Conservation (phyloP, 2,797 vertebrate genomes). For the Arctocebus calabarensis region DNA sequence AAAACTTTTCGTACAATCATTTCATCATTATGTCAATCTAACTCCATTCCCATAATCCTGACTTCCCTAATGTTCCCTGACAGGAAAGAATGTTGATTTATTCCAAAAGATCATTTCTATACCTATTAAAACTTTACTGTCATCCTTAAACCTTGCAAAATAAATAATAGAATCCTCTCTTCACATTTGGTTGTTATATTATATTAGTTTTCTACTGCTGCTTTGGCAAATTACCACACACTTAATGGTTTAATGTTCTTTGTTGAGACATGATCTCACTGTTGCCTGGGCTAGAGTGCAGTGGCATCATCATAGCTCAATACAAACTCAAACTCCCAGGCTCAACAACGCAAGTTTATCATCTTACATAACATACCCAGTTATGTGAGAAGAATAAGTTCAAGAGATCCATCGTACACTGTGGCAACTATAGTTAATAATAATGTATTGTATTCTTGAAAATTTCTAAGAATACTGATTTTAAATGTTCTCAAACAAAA, state of each 20-base stretch:
- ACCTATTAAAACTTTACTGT: constrained; percentile 14
- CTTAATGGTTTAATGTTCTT: neutral
- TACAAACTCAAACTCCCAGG: too few species aligned
- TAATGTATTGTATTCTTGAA: neutral
- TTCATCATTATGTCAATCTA: too few species aligned
- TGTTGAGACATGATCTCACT: too few species aligned
- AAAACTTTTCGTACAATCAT: too few species aligned
- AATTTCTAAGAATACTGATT: neutral
- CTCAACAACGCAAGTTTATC: neutral
- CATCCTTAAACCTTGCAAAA: neutral
- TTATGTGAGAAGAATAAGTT: neutral
- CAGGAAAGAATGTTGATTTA: neutral
- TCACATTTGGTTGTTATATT: neutral
- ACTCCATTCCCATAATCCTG: too few species aligned
- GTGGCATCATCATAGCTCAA: too few species aligned
- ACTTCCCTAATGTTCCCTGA: too few species aligned
- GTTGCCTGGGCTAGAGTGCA: too few species aligned
- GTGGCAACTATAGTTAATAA: neutral
- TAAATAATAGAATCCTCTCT: neutral
- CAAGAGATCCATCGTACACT: neutral
- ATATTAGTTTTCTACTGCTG: neutral
- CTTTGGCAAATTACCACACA: neutral
- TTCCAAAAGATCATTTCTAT: constrained; percentile 50
- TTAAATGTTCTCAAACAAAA: neutral
- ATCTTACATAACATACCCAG: neutral